Conservation (phyloP, 2,888 invertebrate species). For the Pteria penguin region DNA sequence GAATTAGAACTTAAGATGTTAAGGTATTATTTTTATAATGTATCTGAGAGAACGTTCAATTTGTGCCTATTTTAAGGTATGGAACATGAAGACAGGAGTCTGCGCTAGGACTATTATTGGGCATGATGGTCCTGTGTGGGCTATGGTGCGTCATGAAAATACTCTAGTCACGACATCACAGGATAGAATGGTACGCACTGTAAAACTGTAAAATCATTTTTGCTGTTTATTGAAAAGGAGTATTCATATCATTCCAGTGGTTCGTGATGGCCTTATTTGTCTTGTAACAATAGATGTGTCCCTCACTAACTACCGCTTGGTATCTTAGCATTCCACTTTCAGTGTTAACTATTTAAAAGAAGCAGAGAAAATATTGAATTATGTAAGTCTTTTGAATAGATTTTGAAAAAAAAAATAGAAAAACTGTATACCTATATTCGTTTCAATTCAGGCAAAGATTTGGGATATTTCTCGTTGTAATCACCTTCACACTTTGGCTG, state of each 20-base stretch:
- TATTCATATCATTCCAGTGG: neutral
- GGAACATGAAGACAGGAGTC: constrained; percentile 72
- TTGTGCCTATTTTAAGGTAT: constrained; percentile 62
- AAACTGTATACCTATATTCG: neutral
- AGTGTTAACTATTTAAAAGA: neutral
- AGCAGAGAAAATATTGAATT: neutral
- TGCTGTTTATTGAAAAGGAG: neutral
- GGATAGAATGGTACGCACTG: constrained; percentile 68
- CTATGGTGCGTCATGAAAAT: constrained; percentile 63
- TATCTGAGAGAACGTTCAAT: neutral
- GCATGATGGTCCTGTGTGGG: constrained; percentile 76
- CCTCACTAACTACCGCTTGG: too few species aligned
- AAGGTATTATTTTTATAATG: too few species aligned
- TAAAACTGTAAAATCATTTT: neutral
- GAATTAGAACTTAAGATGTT: too few species aligned
- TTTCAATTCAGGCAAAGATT: constrained; percentile 68
- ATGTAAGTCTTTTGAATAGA: neutral
- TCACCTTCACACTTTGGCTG: constrained; percentile 63
- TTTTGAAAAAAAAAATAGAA: neutral
- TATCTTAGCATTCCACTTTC: too few species aligned
- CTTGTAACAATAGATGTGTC: neutral
- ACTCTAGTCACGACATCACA: constrained; percentile 75
- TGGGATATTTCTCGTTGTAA: constrained; percentile 76
- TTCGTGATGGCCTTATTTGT: neutral
- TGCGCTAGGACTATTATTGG: constrained; percentile 71